Percentiles rank a stretch among this genome's conserved stretches.
phyloP scores from a whole-genome alignment of 2,888 invertebrate genomes.

The Terebella lapidaria region DNA sequence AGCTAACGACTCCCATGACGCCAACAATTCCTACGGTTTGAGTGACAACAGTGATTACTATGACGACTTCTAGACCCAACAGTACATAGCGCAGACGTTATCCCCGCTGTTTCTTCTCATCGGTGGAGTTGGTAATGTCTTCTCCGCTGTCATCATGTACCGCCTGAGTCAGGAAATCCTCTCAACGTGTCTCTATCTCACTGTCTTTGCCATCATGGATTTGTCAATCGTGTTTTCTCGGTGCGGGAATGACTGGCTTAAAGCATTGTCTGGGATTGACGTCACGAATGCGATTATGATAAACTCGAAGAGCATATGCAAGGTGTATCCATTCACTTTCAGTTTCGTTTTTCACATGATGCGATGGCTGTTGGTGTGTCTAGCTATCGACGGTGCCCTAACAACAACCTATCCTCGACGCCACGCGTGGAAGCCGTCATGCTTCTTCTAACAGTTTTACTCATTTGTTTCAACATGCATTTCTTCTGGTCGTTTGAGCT shows the following conservation, averaged over 20 bases:
- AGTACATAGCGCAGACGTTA: background rate
- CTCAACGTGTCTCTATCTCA: constrained; percentile 45
- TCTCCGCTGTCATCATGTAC: constrained; percentile 27
- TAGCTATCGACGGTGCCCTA: constrained; percentile 39
- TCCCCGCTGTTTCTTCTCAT: constrained; percentile 35
- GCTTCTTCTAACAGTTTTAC: constrained; percentile 41
- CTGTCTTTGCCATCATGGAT: constrained; percentile 36
- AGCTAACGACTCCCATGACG: background rate
- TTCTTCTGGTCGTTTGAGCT: constrained; percentile 49
- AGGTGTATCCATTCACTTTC: constrained; percentile 43
- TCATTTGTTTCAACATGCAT: constrained; percentile 46
- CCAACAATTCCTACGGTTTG: background rate
- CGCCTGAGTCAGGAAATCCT: constrained; percentile 35
- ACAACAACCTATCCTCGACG: constrained; percentile 32
- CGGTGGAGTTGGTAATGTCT: constrained; percentile 37
- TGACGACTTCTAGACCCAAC: background rate
- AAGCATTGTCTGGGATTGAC: constrained; percentile 18
- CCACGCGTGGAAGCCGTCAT: constrained; percentile 40
- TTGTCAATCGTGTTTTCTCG: constrained; percentile 38
- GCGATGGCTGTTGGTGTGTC: constrained; percentile 43
- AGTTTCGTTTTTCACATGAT: constrained; percentile 36
- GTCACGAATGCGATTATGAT: constrained; percentile 28
- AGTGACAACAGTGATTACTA: background rate
- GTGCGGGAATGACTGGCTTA: constrained; percentile 43
- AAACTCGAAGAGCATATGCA: constrained; percentile 42